Conservation (phyloP, 2,113 vertebrate species). For the Salvelinus namaycush region DNA sequence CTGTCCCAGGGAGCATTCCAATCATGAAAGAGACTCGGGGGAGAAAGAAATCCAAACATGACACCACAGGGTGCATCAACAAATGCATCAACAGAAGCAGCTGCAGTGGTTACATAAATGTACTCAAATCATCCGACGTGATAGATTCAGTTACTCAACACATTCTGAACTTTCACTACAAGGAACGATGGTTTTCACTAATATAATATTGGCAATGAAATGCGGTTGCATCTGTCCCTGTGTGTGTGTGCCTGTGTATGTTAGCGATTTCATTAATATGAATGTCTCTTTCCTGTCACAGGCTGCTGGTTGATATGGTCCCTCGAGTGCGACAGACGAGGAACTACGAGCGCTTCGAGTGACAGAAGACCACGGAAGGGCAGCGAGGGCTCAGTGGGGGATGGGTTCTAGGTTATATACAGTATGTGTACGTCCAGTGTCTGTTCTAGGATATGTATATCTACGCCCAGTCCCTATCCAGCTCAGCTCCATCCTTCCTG, state of each 20-base stretch:
- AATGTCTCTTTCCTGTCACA: conserved; percentile 47
- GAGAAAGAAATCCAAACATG: too few species aligned
- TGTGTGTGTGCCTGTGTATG: background rate
- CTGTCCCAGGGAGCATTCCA: too few species aligned
- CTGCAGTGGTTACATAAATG: background rate
- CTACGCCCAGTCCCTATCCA: background rate
- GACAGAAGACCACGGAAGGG: conserved; percentile 41
- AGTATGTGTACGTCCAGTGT: background rate
- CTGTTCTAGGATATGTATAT: background rate
- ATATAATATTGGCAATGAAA: background rate
- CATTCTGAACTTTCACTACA: too few species aligned
- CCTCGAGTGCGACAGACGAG: conserved; percentile 89
- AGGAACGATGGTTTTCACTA: too few species aligned
- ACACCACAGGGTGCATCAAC: too few species aligned
- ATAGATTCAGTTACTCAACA: background rate
- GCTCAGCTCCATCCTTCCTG: background rate
- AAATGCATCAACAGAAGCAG: background rate
- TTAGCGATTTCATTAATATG: too few species aligned
- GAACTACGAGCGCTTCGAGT: conserved; percentile 97
- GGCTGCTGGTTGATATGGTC: conserved; percentile 90
- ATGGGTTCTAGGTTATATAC: background rate
- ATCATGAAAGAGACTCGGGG: too few species aligned
- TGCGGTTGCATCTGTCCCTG: background rate
- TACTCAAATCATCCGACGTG: background rate
- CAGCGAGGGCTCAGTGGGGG: conserved; percentile 18